Percentiles rank a stretch among this genome's conserved stretches.
These are phyloP conservation scores for Apoda limacodes DNA, from an alignment of 2,888 invertebrate species.

Conservation along the genomic window DNA sequence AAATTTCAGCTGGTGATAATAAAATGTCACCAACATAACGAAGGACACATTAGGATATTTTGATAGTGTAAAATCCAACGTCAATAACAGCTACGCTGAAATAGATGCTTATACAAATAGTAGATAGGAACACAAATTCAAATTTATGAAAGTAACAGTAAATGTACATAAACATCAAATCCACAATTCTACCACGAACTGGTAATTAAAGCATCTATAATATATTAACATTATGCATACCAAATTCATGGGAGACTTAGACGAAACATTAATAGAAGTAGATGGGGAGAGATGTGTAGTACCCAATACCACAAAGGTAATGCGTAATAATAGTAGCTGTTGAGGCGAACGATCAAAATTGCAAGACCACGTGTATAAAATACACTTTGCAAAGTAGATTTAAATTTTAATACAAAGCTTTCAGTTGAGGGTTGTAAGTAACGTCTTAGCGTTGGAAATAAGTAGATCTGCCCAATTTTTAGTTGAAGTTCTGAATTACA, in stretches of 20 bases:
- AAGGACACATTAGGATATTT: too few relatives aligned
- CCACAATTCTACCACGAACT: conserved; percentile 61
- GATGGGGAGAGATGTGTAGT: conserved; percentile 52
- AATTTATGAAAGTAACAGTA: too few relatives aligned
- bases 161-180: too few relatives aligned
- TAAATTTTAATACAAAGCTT: conserved; percentile 70
- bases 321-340: conserved; percentile 63
- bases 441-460: conserved; percentile 58
- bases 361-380: conserved; percentile 68
- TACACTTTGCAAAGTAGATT: conserved; percentile 70
- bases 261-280: conserved; percentile 46
- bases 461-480: conserved; percentile 41
- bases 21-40: too few relatives aligned
- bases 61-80: too few relatives aligned
- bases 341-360: conserved; percentile 66
- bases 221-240: conserved; percentile 62
- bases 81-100: too few relatives aligned
- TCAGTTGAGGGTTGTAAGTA: conserved; percentile 63
- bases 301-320: conserved; percentile 63
- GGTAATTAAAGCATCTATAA: conserved; percentile 64
- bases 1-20: too few relatives aligned
- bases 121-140: too few relatives aligned
- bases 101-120: too few relatives aligned
- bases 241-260: conserved; percentile 55
- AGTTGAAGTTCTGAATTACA: conserved; percentile 10